These are phyloP conservation scores for Lagenorhynchus albirostris DNA, from an alignment of 2,113 vertebrate species.

Conservation along the genomic window DNA sequence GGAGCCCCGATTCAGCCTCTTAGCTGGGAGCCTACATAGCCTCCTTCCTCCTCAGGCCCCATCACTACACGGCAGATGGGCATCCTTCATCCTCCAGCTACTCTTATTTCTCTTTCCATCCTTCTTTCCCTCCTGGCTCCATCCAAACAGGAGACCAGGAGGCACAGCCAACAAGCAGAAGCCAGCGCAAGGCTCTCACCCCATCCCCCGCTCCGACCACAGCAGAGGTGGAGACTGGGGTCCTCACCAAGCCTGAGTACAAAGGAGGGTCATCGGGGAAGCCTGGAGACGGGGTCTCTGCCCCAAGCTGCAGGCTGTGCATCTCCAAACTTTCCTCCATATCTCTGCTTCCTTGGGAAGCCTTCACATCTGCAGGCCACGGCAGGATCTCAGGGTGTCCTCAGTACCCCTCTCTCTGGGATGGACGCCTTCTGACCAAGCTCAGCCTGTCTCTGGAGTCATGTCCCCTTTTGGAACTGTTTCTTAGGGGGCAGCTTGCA, in stretches of 20 bases:
- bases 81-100: conserved; percentile 68
- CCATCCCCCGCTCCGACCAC: neutral
- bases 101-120: conserved; percentile 46
- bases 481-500: neutral
- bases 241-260: neutral
- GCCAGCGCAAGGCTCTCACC: neutral
- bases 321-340: neutral
- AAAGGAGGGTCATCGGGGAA: neutral
- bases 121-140: neutral
- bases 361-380: rapidly evolving
- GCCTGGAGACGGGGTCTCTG: neutral
- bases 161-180: conserved; percentile 5
- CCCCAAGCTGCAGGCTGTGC: neutral
- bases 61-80: conserved; percentile 74
- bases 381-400: neutral
- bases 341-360: neutral
- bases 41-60: neutral
- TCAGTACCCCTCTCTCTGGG: neutral
- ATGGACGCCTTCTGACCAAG: neutral
- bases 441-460: neutral
- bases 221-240: neutral
- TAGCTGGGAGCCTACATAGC: neutral
- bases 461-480: too few relatives aligned
- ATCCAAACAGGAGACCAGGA: conserved; percentile 9
- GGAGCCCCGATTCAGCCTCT: neutral